These are phyloP conservation scores for Morelia viridis DNA, from an alignment of 2,797 vertebrate species.

Conservation along the genomic window DNA sequence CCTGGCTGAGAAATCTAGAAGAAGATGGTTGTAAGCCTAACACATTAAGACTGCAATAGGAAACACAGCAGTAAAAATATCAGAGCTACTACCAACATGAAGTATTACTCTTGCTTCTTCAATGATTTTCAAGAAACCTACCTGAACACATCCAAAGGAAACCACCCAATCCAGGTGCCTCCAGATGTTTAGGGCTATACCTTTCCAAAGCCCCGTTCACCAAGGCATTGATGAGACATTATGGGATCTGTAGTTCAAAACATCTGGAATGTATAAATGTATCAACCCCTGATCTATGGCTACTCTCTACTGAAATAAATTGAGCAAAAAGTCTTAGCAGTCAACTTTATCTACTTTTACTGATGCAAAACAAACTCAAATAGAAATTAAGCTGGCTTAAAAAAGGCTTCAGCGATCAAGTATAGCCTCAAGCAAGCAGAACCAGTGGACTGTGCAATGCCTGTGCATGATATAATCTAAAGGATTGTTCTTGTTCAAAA, in stretches of 20 bases:
- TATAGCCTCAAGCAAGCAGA: constrained; percentile 6
- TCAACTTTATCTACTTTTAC: constrained; percentile 10
- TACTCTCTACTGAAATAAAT: background rate
- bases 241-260: background rate
- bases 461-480: background rate
- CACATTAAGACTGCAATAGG: background rate
- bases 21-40: background rate
- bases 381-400: constrained; percentile 27
- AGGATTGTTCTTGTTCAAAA: constrained; percentile 15
- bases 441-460: background rate
- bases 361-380: constrained; percentile 24
- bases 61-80: background rate
- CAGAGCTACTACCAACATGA: background rate
- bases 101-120: background rate
- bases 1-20: background rate
- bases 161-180: background rate
- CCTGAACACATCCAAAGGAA: background rate
- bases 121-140: background rate
- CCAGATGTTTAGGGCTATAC: background rate
- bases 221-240: background rate
- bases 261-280: background rate
- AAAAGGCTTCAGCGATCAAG: constrained; percentile 30
- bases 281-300: background rate
- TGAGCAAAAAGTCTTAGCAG: background rate
- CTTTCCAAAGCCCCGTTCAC: background rate